Evolutionary conservation across 2,113 vertebrate species (phyloP), one percentile per base, ranked within the genome.

Genomic region (Anser cygnoides): DNA sequence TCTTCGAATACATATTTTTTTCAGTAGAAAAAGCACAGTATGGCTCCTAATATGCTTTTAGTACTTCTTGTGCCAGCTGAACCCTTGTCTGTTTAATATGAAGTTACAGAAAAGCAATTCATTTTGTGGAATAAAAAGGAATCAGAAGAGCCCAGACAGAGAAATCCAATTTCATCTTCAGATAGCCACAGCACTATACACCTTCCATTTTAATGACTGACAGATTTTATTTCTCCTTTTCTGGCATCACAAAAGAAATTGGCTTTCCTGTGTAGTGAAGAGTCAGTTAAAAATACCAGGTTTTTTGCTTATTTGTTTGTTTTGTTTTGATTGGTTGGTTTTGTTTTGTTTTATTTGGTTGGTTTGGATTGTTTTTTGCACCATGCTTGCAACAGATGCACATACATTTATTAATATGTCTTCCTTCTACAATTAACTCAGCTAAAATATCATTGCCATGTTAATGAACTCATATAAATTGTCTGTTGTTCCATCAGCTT

Each of bases 161-260:
- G 78, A 97, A 97, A 98, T 97, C 94, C 96, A 98, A 92, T 98
- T 98, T 98, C 90, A 97, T 97, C 91, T 95, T 95, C 91, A 97
- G 96, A 95, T 89, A 96, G 79, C n/a, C 82, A 90, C 63, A 76
- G 80, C 9, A 8, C 67, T 96, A 20, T 86, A 83, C 84, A 75
- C 49, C 73, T 97, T 96, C 96, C 94, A 97, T 97, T 97, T 97
- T 96, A 98, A 98, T 97, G 93, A 95, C 91, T 92, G 94, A 93
- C 26, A 29, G 79, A 79, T 91, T 96, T 92, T 92, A 71, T 90
- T 97, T 96, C 86, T 95, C 61, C 54, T 92, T 86, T 71, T 66
- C 19, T 79, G 73, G 31, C 25, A 84, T 76, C 52, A 85, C 31
- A 79, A 52, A 76, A 85, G 61, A 96, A 94, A 90, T 49, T 29